phyloP scores from a whole-genome alignment of 2,797 vertebrate genomes.

The Florisuga fusca region DNA sequence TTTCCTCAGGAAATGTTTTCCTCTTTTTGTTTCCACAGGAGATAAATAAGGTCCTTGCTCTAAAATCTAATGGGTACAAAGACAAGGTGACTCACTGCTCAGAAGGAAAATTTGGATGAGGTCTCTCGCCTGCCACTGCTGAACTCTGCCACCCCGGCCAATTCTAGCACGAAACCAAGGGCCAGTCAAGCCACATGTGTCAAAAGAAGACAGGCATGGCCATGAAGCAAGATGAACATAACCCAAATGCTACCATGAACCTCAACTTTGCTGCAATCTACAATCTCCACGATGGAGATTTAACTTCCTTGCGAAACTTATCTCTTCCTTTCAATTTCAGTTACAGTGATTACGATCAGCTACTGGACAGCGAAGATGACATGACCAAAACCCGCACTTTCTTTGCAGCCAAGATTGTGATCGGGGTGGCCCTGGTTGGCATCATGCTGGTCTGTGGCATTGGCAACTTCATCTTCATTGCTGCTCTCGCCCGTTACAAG shows the following conservation, averaged over 20 bases:
- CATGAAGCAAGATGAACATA: slow-evolving; percentile 27
- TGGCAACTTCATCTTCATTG: slow-evolving; percentile 94
- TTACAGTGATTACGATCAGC: slow-evolving; percentile 89
- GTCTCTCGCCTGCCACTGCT: fast-evolving
- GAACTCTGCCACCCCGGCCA: not conserved
- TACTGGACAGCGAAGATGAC: slow-evolving; percentile 88
- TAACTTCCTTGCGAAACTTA: slow-evolving; percentile 61
- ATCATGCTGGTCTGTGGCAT: slow-evolving; percentile 96
- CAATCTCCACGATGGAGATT: slow-evolving; percentile 7
- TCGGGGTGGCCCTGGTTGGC: slow-evolving; percentile 87
- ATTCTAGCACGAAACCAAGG: not conserved
- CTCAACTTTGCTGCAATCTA: slow-evolving; percentile 66
- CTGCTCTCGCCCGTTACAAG: slow-evolving; percentile 89
- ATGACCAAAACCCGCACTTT: slow-evolving; percentile 91
- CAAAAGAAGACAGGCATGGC: not conserved
- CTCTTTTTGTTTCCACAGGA: slow-evolving; percentile 55
- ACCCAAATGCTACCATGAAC: not conserved
- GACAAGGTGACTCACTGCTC: not conserved
- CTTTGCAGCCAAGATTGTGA: slow-evolving; percentile 90
- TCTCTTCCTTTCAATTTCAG: slow-evolving; percentile 80
- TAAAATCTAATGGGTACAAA: not conserved
- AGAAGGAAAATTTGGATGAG: not conserved
- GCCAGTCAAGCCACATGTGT: not conserved
- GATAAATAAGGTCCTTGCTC: not conserved
- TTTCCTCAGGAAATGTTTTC: not conserved